phyloP scores from a whole-genome alignment of 2,113 vertebrate genomes.

The Procavia capensis region DNA sequence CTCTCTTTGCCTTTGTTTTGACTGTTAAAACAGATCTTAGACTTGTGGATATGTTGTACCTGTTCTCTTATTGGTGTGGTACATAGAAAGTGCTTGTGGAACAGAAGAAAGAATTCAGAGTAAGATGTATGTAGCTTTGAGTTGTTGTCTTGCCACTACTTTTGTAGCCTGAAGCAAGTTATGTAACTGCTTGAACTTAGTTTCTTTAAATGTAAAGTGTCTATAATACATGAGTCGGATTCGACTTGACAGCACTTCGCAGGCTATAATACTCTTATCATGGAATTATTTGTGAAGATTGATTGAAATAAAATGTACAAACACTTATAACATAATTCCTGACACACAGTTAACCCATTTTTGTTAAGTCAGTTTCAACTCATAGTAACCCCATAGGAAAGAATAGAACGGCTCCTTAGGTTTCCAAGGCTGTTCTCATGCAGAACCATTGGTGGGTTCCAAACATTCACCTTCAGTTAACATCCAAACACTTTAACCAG shows the following conservation, averaged over 20 bases:
- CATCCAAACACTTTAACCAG: too few species aligned
- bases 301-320: constrained; percentile 33
- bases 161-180: constrained; percentile 39
- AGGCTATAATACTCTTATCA: not conserved
- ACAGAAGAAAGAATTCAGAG: not conserved
- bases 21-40: constrained; percentile 33
- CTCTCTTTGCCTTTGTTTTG: constrained; percentile 31
- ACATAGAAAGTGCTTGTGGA: not conserved
- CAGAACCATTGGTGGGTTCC: too few species aligned
- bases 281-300: constrained; percentile 35
- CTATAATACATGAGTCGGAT: too few species aligned
- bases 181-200: constrained; percentile 32
- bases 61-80: not conserved
- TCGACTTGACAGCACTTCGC: too few species aligned
- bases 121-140: constrained; percentile 25
- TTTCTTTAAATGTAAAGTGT: constrained; percentile 35
- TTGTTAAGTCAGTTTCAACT: too few species aligned
- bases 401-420: too few species aligned
- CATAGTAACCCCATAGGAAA: too few species aligned
- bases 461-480: too few species aligned
- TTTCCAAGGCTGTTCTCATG: too few species aligned
- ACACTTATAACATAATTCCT: constrained; percentile 50
- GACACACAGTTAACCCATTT: not conserved
- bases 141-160: not conserved
- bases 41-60: not conserved